A percentile compares a stretch with the other conserved stretches of the same genome.
phyloP scores from a whole-genome alignment of 2,888 invertebrate species.

The Caenorhabditis sp. region DNA sequence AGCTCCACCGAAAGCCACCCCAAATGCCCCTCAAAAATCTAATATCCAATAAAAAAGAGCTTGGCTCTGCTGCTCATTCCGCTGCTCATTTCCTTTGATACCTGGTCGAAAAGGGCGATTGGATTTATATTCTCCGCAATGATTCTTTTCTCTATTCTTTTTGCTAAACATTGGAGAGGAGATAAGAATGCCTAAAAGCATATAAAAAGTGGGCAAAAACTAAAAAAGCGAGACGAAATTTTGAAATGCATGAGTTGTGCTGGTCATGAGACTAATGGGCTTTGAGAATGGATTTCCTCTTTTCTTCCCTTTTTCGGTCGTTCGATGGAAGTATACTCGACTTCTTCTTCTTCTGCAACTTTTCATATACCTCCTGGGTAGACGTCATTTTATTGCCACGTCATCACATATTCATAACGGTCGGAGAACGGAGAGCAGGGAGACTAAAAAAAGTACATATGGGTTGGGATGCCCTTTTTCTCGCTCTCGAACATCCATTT shows the following conservation, averaged over 20 bases:
- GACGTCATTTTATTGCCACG: constrained; percentile 28
- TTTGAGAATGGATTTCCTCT: constrained; percentile 57
- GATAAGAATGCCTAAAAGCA: constrained; percentile 43
- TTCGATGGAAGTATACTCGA: constrained; percentile 37
- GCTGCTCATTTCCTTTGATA: constrained; percentile 41
- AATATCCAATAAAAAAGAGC: constrained; percentile 45
- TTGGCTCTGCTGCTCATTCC: constrained; percentile 22
- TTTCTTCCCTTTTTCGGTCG: constrained; percentile 41
- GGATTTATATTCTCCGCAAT: constrained; percentile 35
- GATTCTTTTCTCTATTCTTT: constrained; percentile 2
- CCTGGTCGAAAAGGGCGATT: constrained; percentile 57
- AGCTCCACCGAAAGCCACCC: constrained; percentile 36
- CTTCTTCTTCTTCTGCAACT: constrained; percentile 46
- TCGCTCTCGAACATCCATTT: not conserved
- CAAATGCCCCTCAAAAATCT: constrained; percentile 46
- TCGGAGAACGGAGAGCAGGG: not conserved
- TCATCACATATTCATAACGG: constrained; percentile 27
- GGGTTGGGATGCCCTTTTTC: not conserved
- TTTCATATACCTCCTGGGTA: constrained; percentile 5
- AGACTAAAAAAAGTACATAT: not conserved
- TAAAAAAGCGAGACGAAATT: constrained; percentile 57
- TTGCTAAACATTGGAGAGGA: constrained; percentile 22
- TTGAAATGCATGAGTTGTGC: constrained; percentile 62
- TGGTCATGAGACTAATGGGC: constrained; percentile 53
- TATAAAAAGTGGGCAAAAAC: constrained; percentile 39